Percentiles rank a stretch among this genome's conserved stretches.
Evolutionary conservation across 1,140 invertebrate species (phyloP).

Genomic region (Leptonema lineaticorne): DNA sequence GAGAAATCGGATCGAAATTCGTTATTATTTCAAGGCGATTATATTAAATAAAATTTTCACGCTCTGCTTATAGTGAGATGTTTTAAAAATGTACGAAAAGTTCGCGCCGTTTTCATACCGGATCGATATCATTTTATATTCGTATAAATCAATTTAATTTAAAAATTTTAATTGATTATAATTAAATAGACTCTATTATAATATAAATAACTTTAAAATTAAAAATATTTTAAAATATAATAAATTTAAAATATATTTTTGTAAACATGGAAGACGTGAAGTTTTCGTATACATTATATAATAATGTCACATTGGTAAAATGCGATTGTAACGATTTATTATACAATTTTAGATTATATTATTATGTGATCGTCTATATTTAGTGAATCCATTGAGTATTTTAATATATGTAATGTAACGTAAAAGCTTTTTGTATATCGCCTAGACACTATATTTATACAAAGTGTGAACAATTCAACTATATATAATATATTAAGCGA

Average conservation of each 20-base stretch:
- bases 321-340: background rate
- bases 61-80: slow-evolving; percentile 20
- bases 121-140: too few species aligned
- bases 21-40: slow-evolving; percentile 19
- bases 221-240: too few species aligned
- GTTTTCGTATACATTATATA: background rate
- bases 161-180: too few species aligned
- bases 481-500: too few species aligned
- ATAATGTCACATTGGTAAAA: background rate
- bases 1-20: slow-evolving; percentile 28
- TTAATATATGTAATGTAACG: background rate
- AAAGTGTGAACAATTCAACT: too few species aligned
- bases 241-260: too few species aligned
- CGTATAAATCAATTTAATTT: too few species aligned
- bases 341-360: background rate
- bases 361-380: background rate
- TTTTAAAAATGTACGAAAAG: slow-evolving; percentile 15
- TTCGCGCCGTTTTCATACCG: background rate
- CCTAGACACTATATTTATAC: too few species aligned
- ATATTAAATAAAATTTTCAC: slow-evolving; percentile 13
- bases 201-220: too few species aligned
- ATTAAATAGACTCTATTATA: too few species aligned
- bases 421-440: background rate
- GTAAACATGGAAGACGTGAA: background rate
- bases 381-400: background rate